Percentiles rank a stretch among this genome's conserved stretches.
Conservation (phyloP, 1,140 invertebrate genomes). For the Hylyphantes graminicola region DNA sequence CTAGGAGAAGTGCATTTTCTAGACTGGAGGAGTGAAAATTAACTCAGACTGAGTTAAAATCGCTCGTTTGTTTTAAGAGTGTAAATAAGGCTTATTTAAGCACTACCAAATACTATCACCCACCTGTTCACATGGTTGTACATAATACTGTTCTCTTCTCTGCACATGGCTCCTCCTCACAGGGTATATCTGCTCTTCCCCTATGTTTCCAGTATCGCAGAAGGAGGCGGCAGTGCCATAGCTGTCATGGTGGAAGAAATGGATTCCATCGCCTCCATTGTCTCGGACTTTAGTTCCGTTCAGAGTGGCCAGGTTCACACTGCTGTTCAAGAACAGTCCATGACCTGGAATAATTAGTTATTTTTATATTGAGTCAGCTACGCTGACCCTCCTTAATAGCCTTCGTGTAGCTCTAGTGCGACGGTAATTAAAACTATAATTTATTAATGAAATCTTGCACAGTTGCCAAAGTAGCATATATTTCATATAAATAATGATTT, state of each 20-base stretch:
- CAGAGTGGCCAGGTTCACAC: constrained; percentile 77
- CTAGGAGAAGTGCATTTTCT: too few relatives aligned
- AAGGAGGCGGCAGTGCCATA: constrained; percentile 59
- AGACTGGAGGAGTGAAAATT: too few relatives aligned
- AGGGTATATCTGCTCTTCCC: constrained; percentile 62
- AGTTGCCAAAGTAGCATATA: too few relatives aligned
- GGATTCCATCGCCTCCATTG: constrained; percentile 87
- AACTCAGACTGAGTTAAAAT: too few relatives aligned
- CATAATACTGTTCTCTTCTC: constrained; percentile 11
- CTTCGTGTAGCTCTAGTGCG: too few relatives aligned
- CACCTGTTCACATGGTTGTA: constrained; percentile 47
- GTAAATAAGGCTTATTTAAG: too few relatives aligned
- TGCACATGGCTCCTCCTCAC: constrained; percentile 61
- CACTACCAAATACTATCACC: not conserved
- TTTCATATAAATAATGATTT: too few relatives aligned
- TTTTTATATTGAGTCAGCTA: too few relatives aligned
- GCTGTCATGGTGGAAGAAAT: constrained; percentile 82
- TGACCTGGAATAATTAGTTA: constrained; percentile 73
- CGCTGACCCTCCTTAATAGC: too few relatives aligned
- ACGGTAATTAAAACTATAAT: too few relatives aligned
- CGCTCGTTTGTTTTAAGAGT: too few relatives aligned
- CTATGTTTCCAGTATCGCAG: constrained; percentile 60
- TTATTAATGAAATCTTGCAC: too few relatives aligned
- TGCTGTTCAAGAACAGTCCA: constrained; percentile 89
- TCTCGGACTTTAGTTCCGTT: constrained; percentile 76